Evolutionary conservation across 2,797 vertebrate genomes (phyloP), one percentile per base, ranked within the genome.

Genomic region (Sarcophilus harrisii): DNA sequence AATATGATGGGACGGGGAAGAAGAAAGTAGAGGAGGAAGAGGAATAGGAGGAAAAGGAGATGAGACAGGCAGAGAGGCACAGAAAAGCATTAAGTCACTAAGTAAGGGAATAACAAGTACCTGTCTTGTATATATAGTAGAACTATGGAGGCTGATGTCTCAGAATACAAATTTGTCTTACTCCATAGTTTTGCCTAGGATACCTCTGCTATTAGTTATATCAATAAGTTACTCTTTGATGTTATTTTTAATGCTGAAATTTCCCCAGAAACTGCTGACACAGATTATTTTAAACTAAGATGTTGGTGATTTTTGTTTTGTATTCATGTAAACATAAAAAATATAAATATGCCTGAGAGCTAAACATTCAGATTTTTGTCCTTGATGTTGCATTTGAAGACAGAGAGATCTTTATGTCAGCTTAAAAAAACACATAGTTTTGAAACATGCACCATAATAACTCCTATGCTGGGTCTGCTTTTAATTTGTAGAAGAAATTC

Each of bases 401-500:
- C 10, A 93, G 38, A 94, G 52, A 55, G 29, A 27, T 92, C 30
- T 30, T 92, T 60, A 60, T 49, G 32, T 32, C 73, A 73, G 38
- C 30, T 32, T 54, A 27, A 58, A 93, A 89, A 91, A 55, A 30
- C 1, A 66, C n/a, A 10, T 90, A 32, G 8, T 54, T 91, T 38
- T 30, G 57, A 18, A 95, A 28, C 16, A 57, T 73, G 57, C 0
- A 89, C 29, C 38, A 45, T 96, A 9, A 5, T 73, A 27, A 92
- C 28, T 92, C 66, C 90, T 91, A 28, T 58, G 38, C 29, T 60
- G 57, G n/a, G 29, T 57, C 89, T 95, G 13, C 52, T 93, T 96
- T 96, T 91, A 87, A 94, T 93, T 58, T 87, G 58, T 58, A 58
- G 45, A 96, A 90, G 58, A 96, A 32, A 81, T 62, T 1, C 2